phyloP scores from a whole-genome alignment of 2,113 vertebrate species.

The Misgurnus mizolepis region DNA sequence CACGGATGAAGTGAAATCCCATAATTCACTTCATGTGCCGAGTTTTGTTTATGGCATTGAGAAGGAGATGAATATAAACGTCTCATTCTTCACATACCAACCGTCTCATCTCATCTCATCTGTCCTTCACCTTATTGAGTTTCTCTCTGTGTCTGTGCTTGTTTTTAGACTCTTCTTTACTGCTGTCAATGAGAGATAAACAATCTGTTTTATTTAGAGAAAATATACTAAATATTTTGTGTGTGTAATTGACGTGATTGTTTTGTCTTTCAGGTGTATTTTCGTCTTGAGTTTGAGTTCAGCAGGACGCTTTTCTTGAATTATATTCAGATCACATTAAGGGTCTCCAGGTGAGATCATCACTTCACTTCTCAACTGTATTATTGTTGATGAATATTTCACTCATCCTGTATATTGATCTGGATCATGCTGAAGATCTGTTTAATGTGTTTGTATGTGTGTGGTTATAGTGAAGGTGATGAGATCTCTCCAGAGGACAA shows the following conservation, averaged over 20 bases:
- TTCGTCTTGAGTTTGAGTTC: constrained; percentile 92
- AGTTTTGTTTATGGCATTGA: not conserved
- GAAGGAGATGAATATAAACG: not conserved
- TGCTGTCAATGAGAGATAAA: not conserved
- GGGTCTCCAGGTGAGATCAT: constrained; percentile 75
- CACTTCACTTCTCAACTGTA: not conserved
- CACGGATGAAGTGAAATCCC: not conserved
- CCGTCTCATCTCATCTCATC: not conserved
- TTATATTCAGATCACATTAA: constrained; percentile 75
- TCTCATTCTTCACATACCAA: not conserved
- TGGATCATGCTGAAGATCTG: no score
- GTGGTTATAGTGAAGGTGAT: constrained; percentile 80
- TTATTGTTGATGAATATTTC: no score
- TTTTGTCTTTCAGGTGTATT: constrained; percentile 77
- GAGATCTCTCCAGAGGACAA: constrained; percentile 85
- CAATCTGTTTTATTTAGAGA: not conserved
- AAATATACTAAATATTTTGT: not conserved
- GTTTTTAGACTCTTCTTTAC: no score
- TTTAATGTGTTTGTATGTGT: no score
- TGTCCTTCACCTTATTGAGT: not conserved
- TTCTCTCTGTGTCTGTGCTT: not conserved
- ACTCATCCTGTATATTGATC: no score
- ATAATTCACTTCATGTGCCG: not conserved
- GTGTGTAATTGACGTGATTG: not conserved
- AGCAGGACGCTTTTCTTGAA: constrained; percentile 82